Base-by-base conservation (phyloP, 2,113 vertebrate species). In the Hipposideros armiger region DNA sequence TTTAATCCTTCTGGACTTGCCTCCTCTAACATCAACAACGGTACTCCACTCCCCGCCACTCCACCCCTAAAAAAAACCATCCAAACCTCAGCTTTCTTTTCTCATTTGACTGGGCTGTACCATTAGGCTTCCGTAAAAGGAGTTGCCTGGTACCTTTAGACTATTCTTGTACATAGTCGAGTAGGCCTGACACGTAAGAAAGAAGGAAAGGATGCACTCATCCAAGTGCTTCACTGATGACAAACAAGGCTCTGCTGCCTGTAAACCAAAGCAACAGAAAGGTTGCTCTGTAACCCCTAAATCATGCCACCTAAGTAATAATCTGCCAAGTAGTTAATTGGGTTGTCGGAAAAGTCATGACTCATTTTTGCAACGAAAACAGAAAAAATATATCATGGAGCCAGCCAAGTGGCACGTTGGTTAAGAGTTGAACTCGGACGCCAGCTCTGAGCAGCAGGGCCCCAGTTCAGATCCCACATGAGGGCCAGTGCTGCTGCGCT, bases 141-240 rank as follows among this genome's bases (percentile, higher is more conserved):
- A 1, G 15, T 0, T 80, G 22, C 24, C 19, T 2, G 3, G 17
- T 22, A 47, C 28, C 20, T 28, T 72, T 11, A 36, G 32, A 74
- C 8, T 13, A n/a, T 42, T 62, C n/a, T 28, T 0, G 0, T 8
- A 16, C 36, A 56, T 0, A 36, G 45, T 45, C 45, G 15, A 56
- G 26, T 5, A 54, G 54, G 36, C 30, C 60, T 19, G 7, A 45
- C 1, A 1, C 14, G 11, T 13, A 22, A 45, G 15, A 17, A 56
- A 40, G 47, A 77, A 30, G 15, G 60, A 16, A n/a, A 0, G 0
- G 20, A n/a, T 0, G 8, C 24, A 11, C 42, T 85, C 64, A 32
- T 66, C 14, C 42, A 42, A 16, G 64, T 11, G 42, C 17, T 4
- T 70, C 17, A 1, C 4, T 40, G 2, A 15, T 20, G 4, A 52